These are phyloP conservation scores for Pegea sp. DNA, from an alignment of 23 tunicate genomes.

Conservation along the genomic window DNA sequence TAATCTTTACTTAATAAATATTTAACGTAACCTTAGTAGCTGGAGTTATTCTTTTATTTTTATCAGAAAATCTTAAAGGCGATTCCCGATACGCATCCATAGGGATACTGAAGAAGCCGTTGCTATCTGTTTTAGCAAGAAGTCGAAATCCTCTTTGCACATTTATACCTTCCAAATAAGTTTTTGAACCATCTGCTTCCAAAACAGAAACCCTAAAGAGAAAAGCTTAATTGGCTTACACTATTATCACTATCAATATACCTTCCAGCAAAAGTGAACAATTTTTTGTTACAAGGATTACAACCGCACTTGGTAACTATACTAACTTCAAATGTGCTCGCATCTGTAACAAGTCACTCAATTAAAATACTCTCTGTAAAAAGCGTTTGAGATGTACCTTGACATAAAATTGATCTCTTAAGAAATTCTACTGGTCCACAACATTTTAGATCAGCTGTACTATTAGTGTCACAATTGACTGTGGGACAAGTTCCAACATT, in stretches of 20 bases:
- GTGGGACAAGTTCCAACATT: slow-evolving; percentile 63
- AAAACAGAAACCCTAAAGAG: not conserved
- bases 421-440: slow-evolving; percentile 19
- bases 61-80: not conserved
- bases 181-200: not conserved
- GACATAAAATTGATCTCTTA: slow-evolving; percentile 14
- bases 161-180: not conserved
- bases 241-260: slow-evolving; percentile 8
- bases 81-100: not conserved
- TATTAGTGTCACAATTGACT: slow-evolving; percentile 19
- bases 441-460: slow-evolving; percentile 10
- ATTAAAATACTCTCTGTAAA: not conserved
- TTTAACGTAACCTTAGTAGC: not conserved
- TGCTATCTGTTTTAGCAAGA: not conserved
- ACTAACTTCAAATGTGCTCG: slow-evolving; percentile 9
- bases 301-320: slow-evolving; percentile 49
- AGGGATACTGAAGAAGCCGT: not conserved
- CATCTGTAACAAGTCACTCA: slow-evolving; percentile 2
- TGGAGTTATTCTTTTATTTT: not conserved
- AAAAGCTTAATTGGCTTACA: no score
- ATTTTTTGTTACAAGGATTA: slow-evolving; percentile 21
- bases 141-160: not conserved
- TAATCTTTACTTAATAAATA: not conserved
- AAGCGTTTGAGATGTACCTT: slow-evolving; percentile 1
- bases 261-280: slow-evolving; percentile 40